Conservation (phyloP, 2,888 invertebrate species). For the Pristionchus japonicus region DNA sequence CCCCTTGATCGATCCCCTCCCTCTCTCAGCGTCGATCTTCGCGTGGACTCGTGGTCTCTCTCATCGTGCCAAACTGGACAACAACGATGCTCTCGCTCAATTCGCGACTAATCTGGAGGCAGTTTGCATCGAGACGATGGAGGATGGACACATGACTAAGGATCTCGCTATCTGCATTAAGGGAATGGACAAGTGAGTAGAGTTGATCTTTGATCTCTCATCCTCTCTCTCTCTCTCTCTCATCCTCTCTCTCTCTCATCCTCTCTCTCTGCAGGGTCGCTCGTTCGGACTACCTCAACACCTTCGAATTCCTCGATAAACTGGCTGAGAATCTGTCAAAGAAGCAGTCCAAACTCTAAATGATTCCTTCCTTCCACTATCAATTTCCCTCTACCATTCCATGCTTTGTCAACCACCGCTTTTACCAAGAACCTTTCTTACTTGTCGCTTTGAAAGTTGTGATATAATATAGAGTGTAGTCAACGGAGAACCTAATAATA, state of each 20-base stretch:
- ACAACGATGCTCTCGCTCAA: conserved; percentile 83
- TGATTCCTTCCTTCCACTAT: background rate
- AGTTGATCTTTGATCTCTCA: conserved; percentile 23
- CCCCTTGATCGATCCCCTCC: conserved; percentile 90
- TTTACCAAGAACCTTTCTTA: background rate
- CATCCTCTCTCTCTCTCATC: too few relatives aligned
- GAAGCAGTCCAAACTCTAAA: conserved; percentile 62
- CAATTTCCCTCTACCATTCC: background rate
- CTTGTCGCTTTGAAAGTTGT: conserved; percentile 37
- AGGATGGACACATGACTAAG: conserved; percentile 90
- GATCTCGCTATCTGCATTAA: conserved; percentile 90
- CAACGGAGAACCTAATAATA: conserved; percentile 8
- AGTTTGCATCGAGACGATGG: conserved; percentile 87
- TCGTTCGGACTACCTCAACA: conserved; percentile 92
- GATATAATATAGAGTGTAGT: conserved; percentile 26
- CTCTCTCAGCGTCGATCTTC: conserved; percentile 92
- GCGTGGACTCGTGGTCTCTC: conserved; percentile 90
- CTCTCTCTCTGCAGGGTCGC: conserved; percentile 77
- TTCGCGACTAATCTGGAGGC: conserved; percentile 85
- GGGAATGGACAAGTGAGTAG: conserved; percentile 79
- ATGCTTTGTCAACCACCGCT: background rate
- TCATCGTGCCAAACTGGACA: conserved; percentile 87
- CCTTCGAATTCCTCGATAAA: conserved; percentile 96
- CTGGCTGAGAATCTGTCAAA: conserved; percentile 87
- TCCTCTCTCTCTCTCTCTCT: too few relatives aligned